Evolutionary conservation across 2,888 invertebrate genomes (phyloP), one percentile per base, ranked within the genome.

Genomic region (Campoletis raptor): DNA sequence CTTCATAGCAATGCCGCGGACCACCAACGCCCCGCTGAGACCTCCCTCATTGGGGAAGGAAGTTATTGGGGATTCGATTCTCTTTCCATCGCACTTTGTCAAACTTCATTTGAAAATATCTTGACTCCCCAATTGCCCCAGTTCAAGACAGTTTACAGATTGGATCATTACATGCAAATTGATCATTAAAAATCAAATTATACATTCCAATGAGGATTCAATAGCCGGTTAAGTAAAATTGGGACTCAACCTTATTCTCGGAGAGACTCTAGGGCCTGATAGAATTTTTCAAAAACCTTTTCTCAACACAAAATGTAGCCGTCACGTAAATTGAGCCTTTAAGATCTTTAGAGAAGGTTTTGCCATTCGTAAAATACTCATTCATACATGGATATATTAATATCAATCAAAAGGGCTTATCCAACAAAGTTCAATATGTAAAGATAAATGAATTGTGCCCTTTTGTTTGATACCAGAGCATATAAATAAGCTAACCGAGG

Each of bases 1-100:
- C 94, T 94, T 79, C 69, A 69, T 67, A 52, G 67, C 57, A 30
- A 54, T 42, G 54, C 36, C 40, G 24, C 37, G 30, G 30, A 54
- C 37, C 15, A n/a, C 21, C 40, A 54, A n/a, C n/a, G 9, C n/a
- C 24, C 21, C 42, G 52, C 52, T 76, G 87, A 87, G 89, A 88
- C 10, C 30, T 85, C 45, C 42, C 78, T 74, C 82, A 81, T 37
- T 37, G 36, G 36, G 45, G 42, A 45, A 64, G 45, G 48, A 77
- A 73, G 73, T 77, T 67, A 82, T 76, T 30, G 54, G 40, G n/a
- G 15, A 77, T 82, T 54, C 45, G 69, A 30, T 72, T 45, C 64
- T 64, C 76, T 24, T 12, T 74, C 12, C 15, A 5, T 64, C 12
- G 40, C 54, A 52, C 40, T 61, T 76, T n/a, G 45, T 40, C 24